Percentiles rank a stretch among this genome's conserved stretches.
phyloP scores from a whole-genome alignment of 2,888 invertebrate species.

The Prosapia bicincta region DNA sequence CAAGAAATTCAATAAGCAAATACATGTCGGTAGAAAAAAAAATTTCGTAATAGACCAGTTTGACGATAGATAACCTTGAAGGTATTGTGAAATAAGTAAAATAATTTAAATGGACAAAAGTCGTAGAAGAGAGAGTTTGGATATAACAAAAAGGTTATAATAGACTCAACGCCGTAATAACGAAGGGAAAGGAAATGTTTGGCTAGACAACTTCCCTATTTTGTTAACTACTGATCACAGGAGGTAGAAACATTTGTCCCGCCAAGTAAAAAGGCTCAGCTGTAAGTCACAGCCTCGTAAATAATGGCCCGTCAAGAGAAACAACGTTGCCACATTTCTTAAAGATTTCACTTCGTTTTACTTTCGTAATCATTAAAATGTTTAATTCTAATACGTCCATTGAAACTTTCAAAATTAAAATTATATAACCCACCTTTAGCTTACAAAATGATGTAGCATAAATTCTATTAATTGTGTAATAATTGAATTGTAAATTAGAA shows the following conservation, averaged over 20 bases:
- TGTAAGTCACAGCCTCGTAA: slow-evolving; percentile 30
- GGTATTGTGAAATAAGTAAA: not conserved
- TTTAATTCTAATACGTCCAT: no score
- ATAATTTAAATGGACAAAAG: no score
- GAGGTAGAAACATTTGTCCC: not conserved
- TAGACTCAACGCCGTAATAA: no score
- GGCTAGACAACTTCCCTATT: not conserved
- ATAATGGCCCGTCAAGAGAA: slow-evolving; percentile 30
- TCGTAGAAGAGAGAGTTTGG: not conserved
- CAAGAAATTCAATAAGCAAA: no score
- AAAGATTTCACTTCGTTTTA: not conserved
- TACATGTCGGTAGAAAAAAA: not conserved
- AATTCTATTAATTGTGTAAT: not conserved
- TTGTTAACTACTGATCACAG: not conserved
- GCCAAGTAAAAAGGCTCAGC: slow-evolving; percentile 19
- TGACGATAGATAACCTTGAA: not conserved
- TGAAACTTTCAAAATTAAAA: no score
- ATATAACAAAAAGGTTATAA: not conserved
- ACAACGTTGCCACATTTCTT: slow-evolving; percentile 19
- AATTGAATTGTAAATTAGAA: slow-evolving; percentile 6
- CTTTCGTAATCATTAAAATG: no score
- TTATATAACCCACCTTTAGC: no score
- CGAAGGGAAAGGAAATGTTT: not conserved
- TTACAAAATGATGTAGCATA: no score
- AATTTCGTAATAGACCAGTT: not conserved